Base-by-base conservation (phyloP, 64 coral and sea anemone species). In the Actinia equina region DNA sequence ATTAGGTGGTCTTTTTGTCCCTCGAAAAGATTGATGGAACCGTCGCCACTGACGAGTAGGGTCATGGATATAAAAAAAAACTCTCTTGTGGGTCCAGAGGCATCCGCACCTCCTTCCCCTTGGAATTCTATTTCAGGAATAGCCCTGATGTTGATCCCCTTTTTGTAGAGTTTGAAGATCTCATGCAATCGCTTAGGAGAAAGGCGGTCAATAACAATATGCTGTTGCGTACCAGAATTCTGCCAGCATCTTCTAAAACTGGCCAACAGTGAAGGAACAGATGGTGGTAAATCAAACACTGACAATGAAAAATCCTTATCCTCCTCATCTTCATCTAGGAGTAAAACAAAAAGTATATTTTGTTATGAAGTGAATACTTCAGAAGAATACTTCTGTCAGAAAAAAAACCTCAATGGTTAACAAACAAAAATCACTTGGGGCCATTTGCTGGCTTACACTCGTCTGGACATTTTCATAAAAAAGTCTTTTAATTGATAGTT, bases 91-190 rank as follows among this genome's bases (percentile, higher is more conserved):
- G 84, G 84, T 43, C 84, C 84, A 41, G 84, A 86, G 16, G 84
- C 84, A 86, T 86, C 84, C 30, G n/a, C 16, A 11, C 84, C 84
- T 8, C 64, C 84, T 86, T 86, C 84, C 16, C 55, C 84, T 44
- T 44, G 63, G 13, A 92, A 92, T 56, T 86, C 85, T 17, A 92
- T 85, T 82, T 92, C 79, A 55, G 90, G 85, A 54, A 54, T 82
- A 23, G 20, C n/a, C 69, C 63, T 80, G 9, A 87, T 56, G 51
- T 92, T 82, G 44, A 92, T 54, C 18, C 90, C 85, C 49, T 83
- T 86, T 61, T 92, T 87, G 17, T 83, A 87, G 52, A 92, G 70
- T 41, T 82, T 92, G 52, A 92, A 85, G 13, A 87, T 63, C 22
- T 92, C 90, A 30, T 69, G 83, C 16, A 91, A 55, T 69, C 79